A percentile compares a stretch with the other conserved stretches of the same genome.
phyloP scores from a whole-genome alignment of 2,888 invertebrate genomes.

The Theretra japonica region DNA sequence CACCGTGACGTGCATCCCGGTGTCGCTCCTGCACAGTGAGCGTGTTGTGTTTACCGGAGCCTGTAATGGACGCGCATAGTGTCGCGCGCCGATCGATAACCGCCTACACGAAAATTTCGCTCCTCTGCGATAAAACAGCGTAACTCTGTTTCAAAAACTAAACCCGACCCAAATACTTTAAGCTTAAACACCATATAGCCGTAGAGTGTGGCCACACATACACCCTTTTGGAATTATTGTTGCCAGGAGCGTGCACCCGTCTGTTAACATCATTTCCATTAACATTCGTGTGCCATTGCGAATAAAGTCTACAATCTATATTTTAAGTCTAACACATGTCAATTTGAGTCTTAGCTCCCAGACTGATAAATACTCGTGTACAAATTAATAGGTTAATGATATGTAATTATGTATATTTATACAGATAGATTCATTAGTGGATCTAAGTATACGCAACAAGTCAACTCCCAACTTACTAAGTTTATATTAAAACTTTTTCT shows the following conservation, averaged over 20 bases:
- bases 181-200: background rate
- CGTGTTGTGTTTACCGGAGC: conserved; percentile 63
- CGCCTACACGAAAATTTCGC: conserved; percentile 72
- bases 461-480: background rate
- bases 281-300: conserved; percentile 38
- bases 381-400: too few relatives aligned
- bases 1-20: conserved; percentile 62
- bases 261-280: conserved; percentile 41
- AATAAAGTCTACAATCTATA: conserved; percentile 42
- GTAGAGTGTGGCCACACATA: background rate
- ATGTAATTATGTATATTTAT: background rate
- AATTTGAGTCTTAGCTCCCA: conserved; percentile 33
- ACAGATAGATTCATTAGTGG: too few relatives aligned
- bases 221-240: background rate
- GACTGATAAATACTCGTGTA: background rate
- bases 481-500: too few relatives aligned
- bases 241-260: conserved; percentile 36
- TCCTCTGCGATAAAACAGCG: conserved; percentile 43
- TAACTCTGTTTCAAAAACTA: conserved; percentile 37
- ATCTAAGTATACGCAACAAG: background rate
- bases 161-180: background rate
- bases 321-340: conserved; percentile 35
- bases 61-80: conserved; percentile 59
- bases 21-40: conserved; percentile 44
- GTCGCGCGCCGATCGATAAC: conserved; percentile 77